Base-by-base conservation (phyloP, 2,888 invertebrate species). In the Caenorhabditis macrosperma region DNA sequence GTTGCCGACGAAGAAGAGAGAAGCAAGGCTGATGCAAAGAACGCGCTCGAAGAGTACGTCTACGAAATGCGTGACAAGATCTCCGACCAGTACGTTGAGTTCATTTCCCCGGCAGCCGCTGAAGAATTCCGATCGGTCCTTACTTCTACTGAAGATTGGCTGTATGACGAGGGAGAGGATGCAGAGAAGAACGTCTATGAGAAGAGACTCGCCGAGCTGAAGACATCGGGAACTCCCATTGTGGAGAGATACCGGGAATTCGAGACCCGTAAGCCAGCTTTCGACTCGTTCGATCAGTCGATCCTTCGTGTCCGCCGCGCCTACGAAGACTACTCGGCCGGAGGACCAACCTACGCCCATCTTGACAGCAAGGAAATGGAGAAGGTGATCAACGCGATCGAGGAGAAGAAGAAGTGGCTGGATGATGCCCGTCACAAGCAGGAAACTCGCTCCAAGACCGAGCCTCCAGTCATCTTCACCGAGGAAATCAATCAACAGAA, bases 11-110 rank as follows among this genome's bases (percentile, higher is more conserved):
- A 94, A 78, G 94, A 95, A 90, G 98, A 98, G 92, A 97, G 96
- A 89, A 96, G 97, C 91, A 94, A 97, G 59, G 94, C 95, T 5
- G 97, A 98, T 91, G 96, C 96, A 0, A 95, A 97, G 89, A 99
- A 99, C 92, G 95, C 96, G 2, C 93, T 99, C 0, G 99, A 99
- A 91, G 99, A 99, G 92, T 99, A 96, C 90, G 96, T 99, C 33
- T 99, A 99, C 91, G 97, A 97, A 88, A 93, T 97, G 91, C 93
- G 99, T 68, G 95, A 95, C 76, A 96, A 96, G 91, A 92, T 98
- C 66, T 93, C 93, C 46, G 93, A 94, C 80, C 93, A 94, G 41
- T 92, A 95, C 63, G 94, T 94, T 81, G 93, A 93, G 5, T 97
- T 94, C 91, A 93, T 96, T 24, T 92, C 93, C 1, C 94, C 95